A percentile compares a stretch with the other conserved stretches of the same genome.
These are phyloP conservation scores for Leptinotarsa texana DNA, from an alignment of 1,140 invertebrate species.

Conservation along the genomic window DNA sequence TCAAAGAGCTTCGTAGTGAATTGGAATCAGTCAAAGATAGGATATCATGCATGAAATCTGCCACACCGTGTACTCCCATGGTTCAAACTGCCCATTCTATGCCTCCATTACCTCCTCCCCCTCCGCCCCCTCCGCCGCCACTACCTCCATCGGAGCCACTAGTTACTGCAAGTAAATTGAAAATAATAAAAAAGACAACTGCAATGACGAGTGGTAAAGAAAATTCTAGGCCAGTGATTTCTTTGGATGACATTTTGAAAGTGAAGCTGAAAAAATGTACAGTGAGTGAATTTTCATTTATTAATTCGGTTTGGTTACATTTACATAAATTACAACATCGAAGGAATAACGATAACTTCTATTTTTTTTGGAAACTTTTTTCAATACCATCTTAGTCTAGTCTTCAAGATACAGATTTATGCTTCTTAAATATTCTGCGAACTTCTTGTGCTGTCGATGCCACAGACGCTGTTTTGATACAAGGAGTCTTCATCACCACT, in stretches of 20 bases:
- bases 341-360: too few relatives aligned
- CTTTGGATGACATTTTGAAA: constrained; percentile 47
- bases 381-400: too few relatives aligned
- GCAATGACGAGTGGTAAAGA: constrained; percentile 9
- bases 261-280: constrained; percentile 47
- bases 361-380: not conserved
- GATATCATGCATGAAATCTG: constrained; percentile 22
- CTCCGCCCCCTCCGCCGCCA: constrained; percentile 40
- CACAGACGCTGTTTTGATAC: too few relatives aligned
- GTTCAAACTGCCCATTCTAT: constrained; percentile 2
- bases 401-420: too few relatives aligned
- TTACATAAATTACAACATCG: too few relatives aligned
- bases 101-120: constrained; percentile 30
- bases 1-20: constrained; percentile 32
- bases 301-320: too few relatives aligned
- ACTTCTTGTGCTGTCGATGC: too few relatives aligned
- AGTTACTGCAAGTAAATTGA: constrained; percentile 14
- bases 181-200: constrained; percentile 2
- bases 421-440: too few relatives aligned
- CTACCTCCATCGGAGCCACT: constrained; percentile 28
- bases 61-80: not conserved
- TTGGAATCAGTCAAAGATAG: constrained; percentile 29
- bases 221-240: constrained; percentile 43
- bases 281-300: constrained; percentile 29
- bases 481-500: too few relatives aligned